Conservation (phyloP, 2,113 vertebrate species). For the Kobus ellipsiprymnus region DNA sequence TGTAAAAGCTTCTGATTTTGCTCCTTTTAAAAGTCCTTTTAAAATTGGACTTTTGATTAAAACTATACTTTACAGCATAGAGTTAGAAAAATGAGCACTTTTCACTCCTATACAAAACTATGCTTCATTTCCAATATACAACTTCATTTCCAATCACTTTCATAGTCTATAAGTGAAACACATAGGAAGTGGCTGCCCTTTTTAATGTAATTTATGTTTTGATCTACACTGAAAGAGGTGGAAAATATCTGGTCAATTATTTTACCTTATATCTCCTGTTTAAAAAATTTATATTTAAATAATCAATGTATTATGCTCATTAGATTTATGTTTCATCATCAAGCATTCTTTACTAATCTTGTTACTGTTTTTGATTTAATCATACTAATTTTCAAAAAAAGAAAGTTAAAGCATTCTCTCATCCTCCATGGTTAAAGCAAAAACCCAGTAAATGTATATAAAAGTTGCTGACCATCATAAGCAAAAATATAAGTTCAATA, state of each 20-base stretch:
- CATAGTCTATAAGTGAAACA: neutral
- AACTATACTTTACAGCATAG: conserved; percentile 45
- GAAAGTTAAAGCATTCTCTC: neutral
- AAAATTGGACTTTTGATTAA: conserved; percentile 67
- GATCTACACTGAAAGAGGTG: neutral
- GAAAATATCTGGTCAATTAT: neutral
- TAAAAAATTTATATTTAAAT: neutral
- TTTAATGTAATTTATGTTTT: neutral
- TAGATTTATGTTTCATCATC: neutral
- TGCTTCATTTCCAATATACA: neutral
- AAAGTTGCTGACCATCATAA: neutral
- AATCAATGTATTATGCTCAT: neutral
- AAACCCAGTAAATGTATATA: neutral
- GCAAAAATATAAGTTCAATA: neutral
- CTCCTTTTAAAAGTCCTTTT: conserved; percentile 33
- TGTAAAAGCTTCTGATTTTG: conserved; percentile 41
- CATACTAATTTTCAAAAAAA: neutral
- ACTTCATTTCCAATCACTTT: neutral
- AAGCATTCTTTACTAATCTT: neutral
- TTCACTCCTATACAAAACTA: neutral
- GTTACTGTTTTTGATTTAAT: neutral
- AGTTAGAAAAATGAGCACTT: neutral
- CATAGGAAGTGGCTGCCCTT: neutral
- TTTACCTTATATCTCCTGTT: neutral
- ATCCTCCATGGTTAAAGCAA: neutral